Conservation (phyloP, 2,888 invertebrate genomes). For the Halictus quadricinctus region DNA sequence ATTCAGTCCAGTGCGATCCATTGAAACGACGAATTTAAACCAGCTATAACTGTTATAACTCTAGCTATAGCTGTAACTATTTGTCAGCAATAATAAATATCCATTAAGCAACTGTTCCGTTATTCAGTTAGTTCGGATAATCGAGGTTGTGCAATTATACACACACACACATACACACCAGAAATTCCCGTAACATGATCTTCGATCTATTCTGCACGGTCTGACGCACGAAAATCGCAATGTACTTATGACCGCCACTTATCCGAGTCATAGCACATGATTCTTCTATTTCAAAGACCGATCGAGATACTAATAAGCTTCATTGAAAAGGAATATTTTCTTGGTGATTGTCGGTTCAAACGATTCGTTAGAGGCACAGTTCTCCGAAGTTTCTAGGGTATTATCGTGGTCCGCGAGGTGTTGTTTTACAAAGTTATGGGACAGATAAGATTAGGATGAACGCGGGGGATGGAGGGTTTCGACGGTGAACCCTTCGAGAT, state of each 20-base stretch:
- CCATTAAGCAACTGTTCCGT: not conserved
- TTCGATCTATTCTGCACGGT: not conserved
- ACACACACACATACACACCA: not conserved
- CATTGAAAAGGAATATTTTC: not conserved
- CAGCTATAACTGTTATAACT: too few species aligned
- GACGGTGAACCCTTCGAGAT: not conserved
- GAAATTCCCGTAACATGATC: not conserved
- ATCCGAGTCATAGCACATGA: not conserved
- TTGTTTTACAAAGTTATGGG: not conserved
- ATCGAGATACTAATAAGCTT: not conserved
- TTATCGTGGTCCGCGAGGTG: not conserved
- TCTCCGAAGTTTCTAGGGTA: not conserved
- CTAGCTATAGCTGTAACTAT: not conserved
- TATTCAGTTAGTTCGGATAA: not conserved
- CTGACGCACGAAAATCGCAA: not conserved
- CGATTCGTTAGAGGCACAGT: not conserved
- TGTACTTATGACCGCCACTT: not conserved
- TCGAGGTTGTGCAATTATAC: not conserved
- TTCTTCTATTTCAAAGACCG: not conserved
- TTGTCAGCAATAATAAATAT: not conserved
- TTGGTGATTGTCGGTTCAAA: not conserved
- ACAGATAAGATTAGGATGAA: not conserved
- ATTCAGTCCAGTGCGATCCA: too few species aligned
- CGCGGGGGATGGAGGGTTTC: not conserved
- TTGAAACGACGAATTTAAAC: too few species aligned